phyloP scores from a whole-genome alignment of 2,113 vertebrate species.

The Leptosomus discolor region DNA sequence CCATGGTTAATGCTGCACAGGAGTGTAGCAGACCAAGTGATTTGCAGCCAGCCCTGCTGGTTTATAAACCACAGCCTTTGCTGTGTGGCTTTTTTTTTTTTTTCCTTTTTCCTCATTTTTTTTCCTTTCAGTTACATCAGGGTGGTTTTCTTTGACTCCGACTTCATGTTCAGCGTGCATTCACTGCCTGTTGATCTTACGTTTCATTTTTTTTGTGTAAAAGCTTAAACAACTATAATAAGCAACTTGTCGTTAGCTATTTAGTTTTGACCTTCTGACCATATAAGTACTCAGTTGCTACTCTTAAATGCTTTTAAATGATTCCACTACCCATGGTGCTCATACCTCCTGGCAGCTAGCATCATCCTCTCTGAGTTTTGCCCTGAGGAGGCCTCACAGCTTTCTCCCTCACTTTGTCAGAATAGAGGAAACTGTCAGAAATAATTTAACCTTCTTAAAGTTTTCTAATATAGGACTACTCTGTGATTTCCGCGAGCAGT shows the following conservation, averaged over 20 bases:
- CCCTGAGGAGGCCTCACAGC: background rate
- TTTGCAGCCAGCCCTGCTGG: background rate
- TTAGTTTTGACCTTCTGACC: background rate
- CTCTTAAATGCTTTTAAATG: background rate
- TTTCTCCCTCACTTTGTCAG: background rate
- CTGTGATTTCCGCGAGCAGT: background rate
- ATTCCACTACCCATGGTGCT: background rate
- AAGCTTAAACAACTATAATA: background rate
- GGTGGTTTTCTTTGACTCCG: background rate
- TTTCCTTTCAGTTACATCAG: background rate
- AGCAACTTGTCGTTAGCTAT: background rate
- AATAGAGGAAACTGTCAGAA: background rate
- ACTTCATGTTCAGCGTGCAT: background rate
- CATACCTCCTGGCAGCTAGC: background rate
- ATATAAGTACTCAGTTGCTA: background rate
- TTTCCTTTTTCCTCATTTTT: too few relatives aligned
- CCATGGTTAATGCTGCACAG: background rate
- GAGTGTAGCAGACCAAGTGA: background rate
- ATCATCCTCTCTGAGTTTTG: background rate
- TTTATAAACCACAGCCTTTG: background rate
- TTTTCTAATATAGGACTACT: fast-evolving
- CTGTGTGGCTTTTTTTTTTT: background rate
- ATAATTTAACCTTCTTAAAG: background rate
- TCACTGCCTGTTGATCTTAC: background rate
- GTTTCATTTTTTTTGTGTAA: background rate